A percentile compares a stretch with the other conserved stretches of the same genome.
Conservation (phyloP, 2,888 invertebrate genomes). For the Arctia plantaginis region DNA sequence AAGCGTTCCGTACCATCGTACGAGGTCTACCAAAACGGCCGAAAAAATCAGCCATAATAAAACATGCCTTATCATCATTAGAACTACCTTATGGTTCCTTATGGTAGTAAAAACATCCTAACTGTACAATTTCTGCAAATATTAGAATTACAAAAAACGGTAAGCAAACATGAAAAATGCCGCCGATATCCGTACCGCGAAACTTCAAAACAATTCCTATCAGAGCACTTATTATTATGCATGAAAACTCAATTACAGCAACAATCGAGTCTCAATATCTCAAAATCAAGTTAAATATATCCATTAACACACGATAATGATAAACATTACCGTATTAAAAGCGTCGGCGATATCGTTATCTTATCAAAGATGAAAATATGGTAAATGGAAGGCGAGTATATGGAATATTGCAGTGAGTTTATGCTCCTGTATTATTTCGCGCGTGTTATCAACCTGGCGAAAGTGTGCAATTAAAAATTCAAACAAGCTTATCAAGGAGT, state of each 20-base stretch:
- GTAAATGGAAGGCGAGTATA: conserved; percentile 64
- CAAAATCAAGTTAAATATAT: conserved; percentile 59
- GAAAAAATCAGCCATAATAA: neutral
- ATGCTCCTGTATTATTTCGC: conserved; percentile 51
- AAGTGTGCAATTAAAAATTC: conserved; percentile 52
- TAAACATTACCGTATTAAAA: conserved; percentile 46
- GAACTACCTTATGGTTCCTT: neutral
- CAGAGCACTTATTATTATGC: conserved; percentile 6
- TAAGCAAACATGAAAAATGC: neutral
- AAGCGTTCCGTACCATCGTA: neutral
- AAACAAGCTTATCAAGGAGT: conserved; percentile 59
- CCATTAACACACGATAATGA: conserved; percentile 54
- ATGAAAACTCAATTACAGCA: conserved; percentile 14
- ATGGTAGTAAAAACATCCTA: neutral
- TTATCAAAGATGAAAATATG: conserved; percentile 75
- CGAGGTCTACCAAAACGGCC: neutral
- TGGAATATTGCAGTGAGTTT: conserved; percentile 63
- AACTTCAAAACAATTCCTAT: conserved; percentile 7
- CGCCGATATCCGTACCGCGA: neutral
- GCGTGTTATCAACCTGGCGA: conserved; percentile 61
- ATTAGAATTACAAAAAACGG: neutral
- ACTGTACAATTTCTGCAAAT: neutral
- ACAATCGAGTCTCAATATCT: conserved; percentile 47
- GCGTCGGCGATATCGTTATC: conserved; percentile 53
- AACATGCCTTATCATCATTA: neutral